Evolutionary conservation across 2,797 vertebrate species (phyloP), one percentile per base, ranked within the genome.

Genomic region (Pterois miles): DNA sequence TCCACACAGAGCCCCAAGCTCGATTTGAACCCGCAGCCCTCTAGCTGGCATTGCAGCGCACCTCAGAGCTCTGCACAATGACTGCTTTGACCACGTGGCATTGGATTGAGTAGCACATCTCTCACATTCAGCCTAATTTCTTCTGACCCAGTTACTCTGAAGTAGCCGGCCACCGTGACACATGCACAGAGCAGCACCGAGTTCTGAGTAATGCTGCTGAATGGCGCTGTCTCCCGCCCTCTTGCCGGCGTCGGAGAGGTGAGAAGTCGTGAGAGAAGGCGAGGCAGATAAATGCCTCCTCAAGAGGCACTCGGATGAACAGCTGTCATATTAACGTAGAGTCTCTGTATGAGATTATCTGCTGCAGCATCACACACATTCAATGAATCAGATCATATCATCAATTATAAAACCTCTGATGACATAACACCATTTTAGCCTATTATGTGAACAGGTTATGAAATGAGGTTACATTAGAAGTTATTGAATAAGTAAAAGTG

Each of bases 141-240:
- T 71, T 59, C 68, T 81, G 83, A 82, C 80, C 75, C 78, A 86
- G 72, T 86, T 85, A 88, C 80, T 87, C 25, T 57, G 36, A 77
- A 77, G 79, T 7, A 76, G n/a, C 65, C 1, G 23, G 73, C 67
- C 62, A 12, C 43, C 7, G 13, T 10, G 64, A 74, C 36, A 20
- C 66, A 40, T 18, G 38, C 25, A 25, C 57, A 57, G 23, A 69
- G 48, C n/a, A 36, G 65, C 31, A 22, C 10, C 1, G 16, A 27
- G 16, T 34, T n/a, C 40, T 38, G 50, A 64, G 56, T 16, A n/a
- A 53, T 5, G 48, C 56, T 12, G 34, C 57, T 59, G 60, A 75
- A 50, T 18, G 71, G 6, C 25, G 27, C 33, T 33, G 14, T 59
- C 22, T 25, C 20, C 56, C 25, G n/a, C 16, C 29, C 53, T 27